Conservation (phyloP, 1,140 invertebrate species). For the Sesamia nonagrioides region DNA sequence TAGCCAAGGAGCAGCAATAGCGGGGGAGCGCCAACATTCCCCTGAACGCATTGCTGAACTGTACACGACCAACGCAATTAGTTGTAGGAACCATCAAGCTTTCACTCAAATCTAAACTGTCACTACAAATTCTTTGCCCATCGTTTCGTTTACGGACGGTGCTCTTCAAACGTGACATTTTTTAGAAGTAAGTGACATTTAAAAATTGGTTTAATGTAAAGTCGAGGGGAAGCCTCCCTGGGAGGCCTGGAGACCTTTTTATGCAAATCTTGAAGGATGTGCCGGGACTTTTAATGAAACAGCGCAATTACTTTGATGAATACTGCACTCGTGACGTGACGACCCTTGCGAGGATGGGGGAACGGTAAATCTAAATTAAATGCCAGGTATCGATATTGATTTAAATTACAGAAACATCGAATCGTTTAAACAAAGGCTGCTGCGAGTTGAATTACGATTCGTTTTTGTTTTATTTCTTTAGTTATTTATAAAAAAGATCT, state of each 20-base stretch:
- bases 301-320: slow-evolving; percentile 81
- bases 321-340: slow-evolving; percentile 72
- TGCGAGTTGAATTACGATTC: not conserved
- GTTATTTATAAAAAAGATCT: no score
- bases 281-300: slow-evolving; percentile 80
- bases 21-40: no score
- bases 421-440: slow-evolving; percentile 9
- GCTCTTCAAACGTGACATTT: slow-evolving; percentile 61
- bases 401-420: slow-evolving; percentile 56
- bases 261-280: slow-evolving; percentile 82
- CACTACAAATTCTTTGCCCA: slow-evolving; percentile 23
- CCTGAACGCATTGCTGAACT: no score
- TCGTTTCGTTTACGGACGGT: slow-evolving; percentile 50
- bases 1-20: no score
- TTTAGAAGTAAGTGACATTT: slow-evolving; percentile 65
- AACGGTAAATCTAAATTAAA: slow-evolving; percentile 60
- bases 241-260: slow-evolving; percentile 74
- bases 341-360: slow-evolving; percentile 53
- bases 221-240: slow-evolving; percentile 55
- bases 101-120: not conserved
- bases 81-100: not conserved
- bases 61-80: not conserved
- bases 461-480: not conserved
- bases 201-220: slow-evolving; percentile 76
- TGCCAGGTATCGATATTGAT: slow-evolving; percentile 63